Evolutionary conservation across 2,797 vertebrate genomes (phyloP).

Genomic region (Anniella stebbinsi): DNA sequence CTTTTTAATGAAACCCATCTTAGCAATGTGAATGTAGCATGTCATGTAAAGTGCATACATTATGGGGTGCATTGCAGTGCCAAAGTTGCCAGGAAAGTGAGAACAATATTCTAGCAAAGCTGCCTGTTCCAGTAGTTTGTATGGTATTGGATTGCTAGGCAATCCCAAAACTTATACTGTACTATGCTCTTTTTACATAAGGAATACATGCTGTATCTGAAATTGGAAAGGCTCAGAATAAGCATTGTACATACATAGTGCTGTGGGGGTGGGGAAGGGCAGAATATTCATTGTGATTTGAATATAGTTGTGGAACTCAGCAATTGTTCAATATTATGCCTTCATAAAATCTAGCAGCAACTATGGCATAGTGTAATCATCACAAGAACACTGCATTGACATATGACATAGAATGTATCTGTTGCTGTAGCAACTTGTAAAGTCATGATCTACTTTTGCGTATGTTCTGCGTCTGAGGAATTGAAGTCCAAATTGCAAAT

Average conservation of each 20-base stretch:
- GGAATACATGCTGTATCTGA: neutral
- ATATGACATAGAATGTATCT: neutral
- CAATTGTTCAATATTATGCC: neutral
- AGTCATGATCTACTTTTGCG: neutral
- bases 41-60: neutral
- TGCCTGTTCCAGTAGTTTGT: neutral
- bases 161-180: neutral
- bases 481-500: neutral
- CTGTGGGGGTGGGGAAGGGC: too few species aligned
- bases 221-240: neutral
- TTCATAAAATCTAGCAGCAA: neutral
- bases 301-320: neutral
- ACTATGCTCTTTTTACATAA: neutral
- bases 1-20: neutral
- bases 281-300: neutral
- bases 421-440: neutral
- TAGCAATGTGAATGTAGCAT: neutral
- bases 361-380: neutral
- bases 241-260: neutral
- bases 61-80: neutral
- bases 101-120: neutral
- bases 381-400: neutral
- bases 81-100: neutral
- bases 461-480: neutral
- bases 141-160: neutral